These are phyloP conservation scores for Ceyx cyanopectus DNA, from an alignment of 2,113 vertebrate species.

Conservation along the genomic window DNA sequence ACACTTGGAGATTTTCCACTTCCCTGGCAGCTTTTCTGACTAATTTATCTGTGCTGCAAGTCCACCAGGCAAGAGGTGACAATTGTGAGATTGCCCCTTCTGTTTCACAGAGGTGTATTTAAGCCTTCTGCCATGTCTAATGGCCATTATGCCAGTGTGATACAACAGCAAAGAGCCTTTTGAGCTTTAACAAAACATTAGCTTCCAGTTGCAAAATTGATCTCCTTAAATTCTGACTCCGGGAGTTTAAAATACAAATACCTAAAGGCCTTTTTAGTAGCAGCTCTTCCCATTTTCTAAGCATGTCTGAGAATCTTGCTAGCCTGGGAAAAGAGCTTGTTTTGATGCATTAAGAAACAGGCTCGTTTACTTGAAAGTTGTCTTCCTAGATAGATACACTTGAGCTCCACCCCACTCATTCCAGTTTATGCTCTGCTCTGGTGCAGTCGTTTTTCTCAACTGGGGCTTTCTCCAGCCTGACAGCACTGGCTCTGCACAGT, in stretches of 20 bases:
- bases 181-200: background rate
- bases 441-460: fast-evolving
- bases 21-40: conserved; percentile 29
- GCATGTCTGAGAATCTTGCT: background rate
- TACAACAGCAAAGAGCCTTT: background rate
- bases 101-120: background rate
- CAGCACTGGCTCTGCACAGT: background rate
- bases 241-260: background rate
- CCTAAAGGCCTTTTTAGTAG: background rate
- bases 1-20: conserved; percentile 26
- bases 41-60: conserved; percentile 14
- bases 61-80: background rate
- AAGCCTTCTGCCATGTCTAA: conserved; percentile 1
- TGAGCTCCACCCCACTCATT: background rate
- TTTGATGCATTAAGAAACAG: background rate
- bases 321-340: background rate
- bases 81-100: background rate
- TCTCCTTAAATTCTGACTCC: background rate
- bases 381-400: background rate
- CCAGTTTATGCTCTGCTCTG: background rate
- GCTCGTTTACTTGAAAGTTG: background rate
- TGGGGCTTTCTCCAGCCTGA: background rate
- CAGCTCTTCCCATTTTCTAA: background rate
- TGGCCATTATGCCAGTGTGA: background rate
- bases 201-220: background rate